Evolutionary conservation across 1,140 invertebrate genomes (phyloP), one percentile per base, ranked within the genome.

Genomic region (Oedothorax gibbosus): DNA sequence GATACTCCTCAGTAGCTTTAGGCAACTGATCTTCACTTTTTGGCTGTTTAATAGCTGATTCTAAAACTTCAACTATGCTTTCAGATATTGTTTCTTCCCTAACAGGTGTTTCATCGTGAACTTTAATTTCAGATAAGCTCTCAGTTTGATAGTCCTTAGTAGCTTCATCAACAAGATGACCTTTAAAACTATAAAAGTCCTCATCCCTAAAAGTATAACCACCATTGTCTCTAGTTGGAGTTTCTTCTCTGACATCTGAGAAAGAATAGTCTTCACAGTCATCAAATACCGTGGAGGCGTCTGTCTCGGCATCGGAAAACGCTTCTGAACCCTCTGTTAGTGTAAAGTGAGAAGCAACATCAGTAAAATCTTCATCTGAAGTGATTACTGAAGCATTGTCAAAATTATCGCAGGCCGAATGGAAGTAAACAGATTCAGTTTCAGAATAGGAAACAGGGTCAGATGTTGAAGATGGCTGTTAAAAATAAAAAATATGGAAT

Each of bases 281-380:
- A 51, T 64, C 60, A 14, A 73, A 18, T 65, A 15, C 69, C 9
- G 65, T 8, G 0, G 80, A 83, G 35, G 53, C 18, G 54, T 76
- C 81, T 21, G 21, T 57, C 57, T 84, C 83, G 18, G 56, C 73
- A 71, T 85, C 83, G 14, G 83, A 85, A 64, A 64, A 85, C 0
- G 14, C 71, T 51, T 85, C 83, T 18, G 66, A 77, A 21, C 78
- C 75, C 71, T 77, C 73, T 12, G 83, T 78, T 20, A 62, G 35
- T 18, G 75, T 85, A 21, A 76, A 18, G 64, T 85, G 73, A 21
- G 83, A 85, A 18, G 73, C 21, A 20, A 85, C 83, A 71, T 85
- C 83, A 50, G 75, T 78, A 35, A 85, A 85, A 35, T 85, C 83
- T 21, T 85, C 83, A 71, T 69, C 73, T 56, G 80, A 73, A 9